phyloP scores from a whole-genome alignment of 2,888 invertebrate genomes.

The Villa cingulata region DNA sequence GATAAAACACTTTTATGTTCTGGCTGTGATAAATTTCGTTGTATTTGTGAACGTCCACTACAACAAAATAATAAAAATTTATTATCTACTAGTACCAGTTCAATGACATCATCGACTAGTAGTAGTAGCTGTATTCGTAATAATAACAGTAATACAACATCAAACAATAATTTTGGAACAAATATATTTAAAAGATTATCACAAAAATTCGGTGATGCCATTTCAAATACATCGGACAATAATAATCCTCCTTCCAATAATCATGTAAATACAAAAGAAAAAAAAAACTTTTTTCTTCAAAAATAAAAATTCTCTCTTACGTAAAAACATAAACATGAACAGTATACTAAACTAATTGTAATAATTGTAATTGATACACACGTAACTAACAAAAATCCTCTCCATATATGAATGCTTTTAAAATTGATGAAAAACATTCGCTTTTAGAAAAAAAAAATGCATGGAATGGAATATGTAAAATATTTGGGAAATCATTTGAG shows the following conservation, averaged over 20 bases:
- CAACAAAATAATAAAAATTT: slow-evolving; percentile 1
- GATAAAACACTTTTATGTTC: slow-evolving; percentile 35
- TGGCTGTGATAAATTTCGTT: slow-evolving; percentile 35
- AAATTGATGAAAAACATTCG: too few relatives aligned
- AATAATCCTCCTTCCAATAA: slow-evolving; percentile 4
- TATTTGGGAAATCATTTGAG: too few relatives aligned
- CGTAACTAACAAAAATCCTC: too few relatives aligned
- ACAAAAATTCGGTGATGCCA: slow-evolving; percentile 27
- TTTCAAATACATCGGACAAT: slow-evolving; percentile 12
- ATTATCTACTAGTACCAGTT: slow-evolving; percentile 20
- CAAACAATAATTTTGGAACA: slow-evolving; percentile 19
- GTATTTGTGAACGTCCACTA: slow-evolving; percentile 26
- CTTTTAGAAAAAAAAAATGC: too few relatives aligned
- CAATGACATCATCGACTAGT: slow-evolving; percentile 18
- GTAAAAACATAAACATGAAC: too few relatives aligned
- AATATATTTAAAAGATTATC: slow-evolving; percentile 35
- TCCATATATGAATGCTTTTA: too few relatives aligned
- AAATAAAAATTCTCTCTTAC: not conserved
- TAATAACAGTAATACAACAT: slow-evolving; percentile 6
- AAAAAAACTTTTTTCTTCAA: slow-evolving; percentile 1
- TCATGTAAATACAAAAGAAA: slow-evolving; percentile 11
- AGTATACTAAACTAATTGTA: too few relatives aligned
- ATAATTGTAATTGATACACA: too few relatives aligned
- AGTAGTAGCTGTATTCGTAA: not conserved
- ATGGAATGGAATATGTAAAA: too few relatives aligned